Evolutionary conservation across 1,140 invertebrate species (phyloP).

Genomic region (Drosophila sechellia): DNA sequence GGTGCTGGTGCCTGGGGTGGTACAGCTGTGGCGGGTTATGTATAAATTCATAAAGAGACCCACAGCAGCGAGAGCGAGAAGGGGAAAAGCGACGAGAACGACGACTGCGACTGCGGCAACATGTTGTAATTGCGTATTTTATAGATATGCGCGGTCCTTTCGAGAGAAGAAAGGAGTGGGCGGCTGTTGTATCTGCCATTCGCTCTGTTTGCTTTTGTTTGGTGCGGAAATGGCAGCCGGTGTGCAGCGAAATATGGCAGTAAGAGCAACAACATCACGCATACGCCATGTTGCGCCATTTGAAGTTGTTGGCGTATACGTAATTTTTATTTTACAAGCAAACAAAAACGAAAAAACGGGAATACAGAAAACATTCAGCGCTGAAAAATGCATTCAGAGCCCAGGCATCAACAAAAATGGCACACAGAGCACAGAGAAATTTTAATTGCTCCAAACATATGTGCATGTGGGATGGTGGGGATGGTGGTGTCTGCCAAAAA

Average conservation of each 20-base stretch:
- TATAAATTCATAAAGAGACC: slow-evolving; percentile 76
- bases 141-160: slow-evolving; percentile 62
- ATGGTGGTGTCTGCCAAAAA: slow-evolving; percentile 24
- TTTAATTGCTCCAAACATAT: slow-evolving; percentile 72
- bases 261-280: slow-evolving; percentile 46
- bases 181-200: slow-evolving; percentile 54
- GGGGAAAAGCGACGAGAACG: slow-evolving; percentile 39
- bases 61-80: slow-evolving; percentile 11
- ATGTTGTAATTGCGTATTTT: slow-evolving; percentile 82
- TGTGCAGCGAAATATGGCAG: slow-evolving; percentile 70
- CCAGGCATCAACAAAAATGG: slow-evolving; percentile 57
- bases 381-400: slow-evolving; percentile 59
- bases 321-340: slow-evolving; percentile 78
- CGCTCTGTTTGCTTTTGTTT: slow-evolving; percentile 69
- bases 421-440: slow-evolving; percentile 60
- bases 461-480: neutral
- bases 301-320: slow-evolving; percentile 78
- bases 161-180: slow-evolving; percentile 9
- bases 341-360: slow-evolving; percentile 53
- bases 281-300: slow-evolving; percentile 77
- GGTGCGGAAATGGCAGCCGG: slow-evolving; percentile 76
- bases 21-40: slow-evolving; percentile 49
- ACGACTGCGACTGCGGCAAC: slow-evolving; percentile 64
- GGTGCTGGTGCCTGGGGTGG: neutral
- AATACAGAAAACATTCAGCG: slow-evolving; percentile 43